phyloP scores from a whole-genome alignment of 2,797 vertebrate genomes.

The Aythya fuligula region DNA sequence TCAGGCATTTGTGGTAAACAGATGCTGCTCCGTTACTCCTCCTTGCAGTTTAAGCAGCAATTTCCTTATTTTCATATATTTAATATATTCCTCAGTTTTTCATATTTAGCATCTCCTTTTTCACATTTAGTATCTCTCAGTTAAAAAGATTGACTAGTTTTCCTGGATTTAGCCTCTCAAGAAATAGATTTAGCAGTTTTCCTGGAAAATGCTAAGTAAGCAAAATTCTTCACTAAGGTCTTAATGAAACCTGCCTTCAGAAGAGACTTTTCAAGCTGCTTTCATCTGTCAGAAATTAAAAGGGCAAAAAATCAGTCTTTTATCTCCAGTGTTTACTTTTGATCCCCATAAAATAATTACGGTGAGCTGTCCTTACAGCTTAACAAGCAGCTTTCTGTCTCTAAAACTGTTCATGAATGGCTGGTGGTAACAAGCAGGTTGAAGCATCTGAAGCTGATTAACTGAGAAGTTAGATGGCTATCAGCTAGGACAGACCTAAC shows the following conservation, averaged over 20 bases:
- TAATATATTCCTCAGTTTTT: background rate
- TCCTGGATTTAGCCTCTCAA: background rate
- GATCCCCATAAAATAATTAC: background rate
- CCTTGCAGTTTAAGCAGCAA: background rate
- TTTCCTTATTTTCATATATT: background rate
- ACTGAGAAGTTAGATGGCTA: background rate
- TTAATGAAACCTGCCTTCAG: background rate
- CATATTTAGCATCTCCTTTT: background rate
- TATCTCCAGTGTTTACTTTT: background rate
- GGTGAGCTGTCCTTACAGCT: background rate
- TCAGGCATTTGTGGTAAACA: background rate
- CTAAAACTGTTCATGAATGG: slow-evolving; percentile 15
- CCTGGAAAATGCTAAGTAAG: background rate
- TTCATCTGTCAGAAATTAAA: background rate
- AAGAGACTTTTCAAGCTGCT: background rate
- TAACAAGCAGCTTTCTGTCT: slow-evolving; percentile 20
- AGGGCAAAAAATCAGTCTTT: background rate
- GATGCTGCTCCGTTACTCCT: background rate
- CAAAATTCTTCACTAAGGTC: background rate
- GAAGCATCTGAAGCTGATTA: slow-evolving; percentile 4
- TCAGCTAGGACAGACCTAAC: background rate
- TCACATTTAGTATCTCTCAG: background rate
- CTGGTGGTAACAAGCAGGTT: background rate
- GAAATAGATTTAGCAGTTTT: background rate
- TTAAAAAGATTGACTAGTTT: background rate